Conservation (phyloP, 92 coral and sea anemone genomes). For the Isaurus tuberculatus region DNA sequence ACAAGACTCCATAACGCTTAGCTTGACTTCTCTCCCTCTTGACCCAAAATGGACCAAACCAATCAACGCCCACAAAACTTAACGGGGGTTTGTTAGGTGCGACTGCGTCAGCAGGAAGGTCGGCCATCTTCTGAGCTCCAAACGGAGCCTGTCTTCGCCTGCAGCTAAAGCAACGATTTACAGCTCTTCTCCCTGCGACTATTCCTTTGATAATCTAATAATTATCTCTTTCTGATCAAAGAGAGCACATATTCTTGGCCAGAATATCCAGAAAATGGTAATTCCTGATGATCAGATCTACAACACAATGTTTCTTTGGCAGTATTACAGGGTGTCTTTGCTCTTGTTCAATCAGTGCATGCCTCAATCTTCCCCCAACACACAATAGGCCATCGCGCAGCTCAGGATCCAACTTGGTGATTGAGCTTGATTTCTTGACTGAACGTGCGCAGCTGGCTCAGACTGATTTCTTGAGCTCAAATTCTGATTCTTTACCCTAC, state of each 20-base stretch:
- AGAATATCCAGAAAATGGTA: not conserved
- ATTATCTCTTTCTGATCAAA: not conserved
- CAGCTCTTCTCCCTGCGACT: too few species aligned
- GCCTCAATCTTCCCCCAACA: too few species aligned
- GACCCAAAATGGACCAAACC: constrained; percentile 13
- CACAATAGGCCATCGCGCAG: too few species aligned
- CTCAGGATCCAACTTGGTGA: too few species aligned
- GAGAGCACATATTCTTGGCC: not conserved
- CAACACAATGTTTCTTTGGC: constrained; percentile 8
- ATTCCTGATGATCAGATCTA: not conserved
- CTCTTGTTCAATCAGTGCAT: too few species aligned
- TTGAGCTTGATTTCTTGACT: too few species aligned
- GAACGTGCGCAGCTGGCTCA: too few species aligned
- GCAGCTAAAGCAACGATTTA: constrained; percentile 29
- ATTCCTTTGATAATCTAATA: not conserved
- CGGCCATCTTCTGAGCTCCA: constrained; percentile 10
- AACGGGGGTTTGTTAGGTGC: constrained; percentile 16
- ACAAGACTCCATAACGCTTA: constrained; percentile 6
- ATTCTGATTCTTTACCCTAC: too few species aligned
- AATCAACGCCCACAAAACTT: constrained; percentile 6
- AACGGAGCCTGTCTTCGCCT: constrained; percentile 5
- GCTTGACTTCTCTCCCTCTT: not conserved
- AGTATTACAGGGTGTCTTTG: too few species aligned
- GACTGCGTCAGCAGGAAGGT: not conserved
- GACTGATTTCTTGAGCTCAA: too few species aligned